phyloP scores from a whole-genome alignment of 2,888 invertebrate genomes.

The Cryptosula pallasiana region DNA sequence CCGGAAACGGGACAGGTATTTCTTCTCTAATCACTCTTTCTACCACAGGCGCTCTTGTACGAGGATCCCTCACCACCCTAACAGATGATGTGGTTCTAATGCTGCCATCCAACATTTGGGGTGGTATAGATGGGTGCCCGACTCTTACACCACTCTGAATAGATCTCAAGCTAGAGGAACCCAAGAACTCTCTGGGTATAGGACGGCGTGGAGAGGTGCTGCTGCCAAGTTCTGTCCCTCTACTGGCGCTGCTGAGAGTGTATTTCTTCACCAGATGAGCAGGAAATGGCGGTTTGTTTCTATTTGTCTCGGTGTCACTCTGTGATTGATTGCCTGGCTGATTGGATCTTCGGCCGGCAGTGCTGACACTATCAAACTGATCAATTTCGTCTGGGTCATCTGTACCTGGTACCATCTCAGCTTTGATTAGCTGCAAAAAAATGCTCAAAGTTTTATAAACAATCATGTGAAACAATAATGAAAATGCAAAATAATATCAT shows the following conservation, averaged over 20 bases:
- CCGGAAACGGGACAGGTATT: background rate
- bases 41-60: background rate
- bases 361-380: conserved; percentile 12
- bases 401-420: background rate
- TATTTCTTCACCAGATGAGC: background rate
- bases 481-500: too few species aligned
- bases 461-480: too few species aligned
- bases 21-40: conserved; percentile 12
- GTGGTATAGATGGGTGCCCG: background rate
- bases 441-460: background rate
- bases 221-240: background rate
- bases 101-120: background rate
- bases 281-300: background rate
- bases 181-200: background rate
- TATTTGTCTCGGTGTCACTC: background rate
- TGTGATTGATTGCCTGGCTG: background rate
- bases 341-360: conserved; percentile 3
- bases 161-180: background rate
- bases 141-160: background rate
- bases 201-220: conserved; percentile 15
- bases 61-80: background rate
- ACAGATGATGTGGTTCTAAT: conserved; percentile 10
- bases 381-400: conserved; percentile 13
- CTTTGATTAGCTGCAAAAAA: background rate
- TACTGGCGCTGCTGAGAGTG: background rate